These are phyloP conservation scores for Lagocephalus sceleratus DNA, from an alignment of 2,797 vertebrate genomes.

Conservation along the genomic window DNA sequence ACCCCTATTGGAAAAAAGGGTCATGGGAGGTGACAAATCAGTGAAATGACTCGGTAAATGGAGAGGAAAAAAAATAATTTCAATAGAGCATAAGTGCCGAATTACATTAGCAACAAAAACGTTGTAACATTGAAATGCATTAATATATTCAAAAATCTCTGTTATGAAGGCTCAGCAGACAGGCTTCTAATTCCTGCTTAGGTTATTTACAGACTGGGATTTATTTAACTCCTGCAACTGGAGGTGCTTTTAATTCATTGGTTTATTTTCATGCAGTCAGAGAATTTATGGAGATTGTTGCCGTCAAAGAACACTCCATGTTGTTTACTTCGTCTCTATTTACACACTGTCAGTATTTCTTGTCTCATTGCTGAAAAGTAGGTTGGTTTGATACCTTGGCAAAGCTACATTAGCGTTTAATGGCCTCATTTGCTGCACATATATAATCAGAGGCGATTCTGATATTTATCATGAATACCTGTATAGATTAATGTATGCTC, in stretches of 20 bases:
- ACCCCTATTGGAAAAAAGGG: conserved; percentile 29
- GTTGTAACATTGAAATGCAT: conserved; percentile 3
- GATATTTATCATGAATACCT: too few species aligned
- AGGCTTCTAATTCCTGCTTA: not conserved
- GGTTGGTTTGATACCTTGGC: too few species aligned
- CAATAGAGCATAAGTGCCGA: conserved; percentile 6
- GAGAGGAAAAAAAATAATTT: conserved; percentile 18
- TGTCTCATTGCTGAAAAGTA: too few species aligned
- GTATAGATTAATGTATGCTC: too few species aligned
- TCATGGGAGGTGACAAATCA: conserved; percentile 24
- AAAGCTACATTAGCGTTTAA: too few species aligned
- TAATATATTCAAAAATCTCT: not conserved
- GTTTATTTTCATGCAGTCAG: not conserved
- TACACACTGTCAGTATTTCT: too few species aligned
- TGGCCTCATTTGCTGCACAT: too few species aligned
- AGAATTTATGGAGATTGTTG: not conserved
- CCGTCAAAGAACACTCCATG: too few species aligned
- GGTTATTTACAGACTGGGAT: conserved; percentile 6
- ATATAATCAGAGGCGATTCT: too few species aligned
- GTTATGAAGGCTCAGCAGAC: not conserved
- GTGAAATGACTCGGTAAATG: conserved; percentile 11
- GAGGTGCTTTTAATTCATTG: conserved; percentile 1
- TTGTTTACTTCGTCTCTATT: too few species aligned
- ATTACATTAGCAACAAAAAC: conserved; percentile 1
- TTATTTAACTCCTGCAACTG: not conserved